Conservation (phyloP, 1,140 invertebrate species). For the Euura saliciscinereae region DNA sequence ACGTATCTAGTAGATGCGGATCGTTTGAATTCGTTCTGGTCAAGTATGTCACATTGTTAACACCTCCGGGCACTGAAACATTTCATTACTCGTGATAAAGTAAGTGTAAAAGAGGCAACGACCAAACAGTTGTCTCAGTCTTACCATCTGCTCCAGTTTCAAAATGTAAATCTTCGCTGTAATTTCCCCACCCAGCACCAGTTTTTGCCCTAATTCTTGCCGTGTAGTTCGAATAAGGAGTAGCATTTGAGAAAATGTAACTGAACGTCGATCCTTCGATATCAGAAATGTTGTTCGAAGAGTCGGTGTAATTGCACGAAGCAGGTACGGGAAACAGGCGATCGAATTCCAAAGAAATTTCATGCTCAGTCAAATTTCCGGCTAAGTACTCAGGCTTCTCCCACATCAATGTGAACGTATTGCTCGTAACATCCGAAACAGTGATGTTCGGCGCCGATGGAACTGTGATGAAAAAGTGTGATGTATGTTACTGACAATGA, state of each 20-base stretch:
- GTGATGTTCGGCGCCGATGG: slow-evolving; percentile 32
- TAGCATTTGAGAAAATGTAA: slow-evolving; percentile 26
- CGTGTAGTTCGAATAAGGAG: slow-evolving; percentile 36
- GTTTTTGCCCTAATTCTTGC: slow-evolving; percentile 41
- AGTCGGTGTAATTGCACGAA: slow-evolving; percentile 22
- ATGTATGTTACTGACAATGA: neutral
- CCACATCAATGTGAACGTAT: slow-evolving; percentile 41
- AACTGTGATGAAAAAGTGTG: slow-evolving; percentile 28
- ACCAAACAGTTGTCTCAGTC: neutral
- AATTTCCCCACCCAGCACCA: slow-evolving; percentile 40
- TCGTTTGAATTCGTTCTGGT: slow-evolving; percentile 28
- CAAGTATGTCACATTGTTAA: slow-evolving; percentile 34
- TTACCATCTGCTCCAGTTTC: slow-evolving; percentile 30
- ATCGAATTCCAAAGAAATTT: slow-evolving; percentile 39
- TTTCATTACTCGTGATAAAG: neutral
- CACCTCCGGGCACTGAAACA: slow-evolving; percentile 37
- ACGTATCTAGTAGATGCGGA: slow-evolving; percentile 36
- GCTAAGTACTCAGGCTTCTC: slow-evolving; percentile 36
- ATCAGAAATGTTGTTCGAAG: slow-evolving; percentile 10
- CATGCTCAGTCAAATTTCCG: slow-evolving; percentile 36
- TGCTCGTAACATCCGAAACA: slow-evolving; percentile 29
- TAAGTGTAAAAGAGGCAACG: slow-evolving; percentile 11
- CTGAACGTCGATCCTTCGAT: slow-evolving; percentile 16
- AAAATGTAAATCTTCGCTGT: slow-evolving; percentile 24
- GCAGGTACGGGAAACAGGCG: slow-evolving; percentile 29